Base-by-base conservation (phyloP, 2,113 vertebrate genomes). In the Anhinga rufa region DNA sequence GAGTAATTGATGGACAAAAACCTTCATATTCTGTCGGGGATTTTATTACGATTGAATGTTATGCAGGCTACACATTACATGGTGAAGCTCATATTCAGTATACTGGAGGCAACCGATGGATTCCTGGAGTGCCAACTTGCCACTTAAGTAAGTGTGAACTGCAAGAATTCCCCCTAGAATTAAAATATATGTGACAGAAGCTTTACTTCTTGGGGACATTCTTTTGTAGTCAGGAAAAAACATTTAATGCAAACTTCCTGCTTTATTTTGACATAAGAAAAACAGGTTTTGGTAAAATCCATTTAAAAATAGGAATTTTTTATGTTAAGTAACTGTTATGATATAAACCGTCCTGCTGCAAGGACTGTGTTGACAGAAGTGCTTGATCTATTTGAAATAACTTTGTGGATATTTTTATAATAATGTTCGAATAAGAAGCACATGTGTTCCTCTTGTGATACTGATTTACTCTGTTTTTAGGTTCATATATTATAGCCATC, bases 51-150 rank as follows among this genome's bases (percentile, higher is more conserved):
- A 51, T 97, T 4, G 97, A 97, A 0, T 97, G 97, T 17, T 81
- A 95, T 2, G 0, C 64, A 1, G 94, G 85, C 28, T 95, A 97
- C 92, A 72, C 76, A 0, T 9, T 97, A n/a, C 44, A 69, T 0
- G 97, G 97, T 5, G 14, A 58, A 54, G 12, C 85, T 62, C 61
- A 1, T 4, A 93, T 96, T 24, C 13, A 38, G 40, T 97, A 97
- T 24, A 0, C 1, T 3, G 94, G 94, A 2, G 6, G 38, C 34
- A 71, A 90, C 92, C 40, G 5, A 1, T 97, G 97, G 97, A 0
- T 0, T 17, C 97, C 96, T 51, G 94, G 3, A 69, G 92, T 97
- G 72, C 97, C 97, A n/a, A 57, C 38, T 10, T 97, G 97, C 86
- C 71, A 69, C 10, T 72, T 97, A 36, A 90, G 97, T 97, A 42